Percentiles rank a stretch among this genome's conserved stretches.
Conservation (phyloP, 2,888 invertebrate species). For the Bibio marci region DNA sequence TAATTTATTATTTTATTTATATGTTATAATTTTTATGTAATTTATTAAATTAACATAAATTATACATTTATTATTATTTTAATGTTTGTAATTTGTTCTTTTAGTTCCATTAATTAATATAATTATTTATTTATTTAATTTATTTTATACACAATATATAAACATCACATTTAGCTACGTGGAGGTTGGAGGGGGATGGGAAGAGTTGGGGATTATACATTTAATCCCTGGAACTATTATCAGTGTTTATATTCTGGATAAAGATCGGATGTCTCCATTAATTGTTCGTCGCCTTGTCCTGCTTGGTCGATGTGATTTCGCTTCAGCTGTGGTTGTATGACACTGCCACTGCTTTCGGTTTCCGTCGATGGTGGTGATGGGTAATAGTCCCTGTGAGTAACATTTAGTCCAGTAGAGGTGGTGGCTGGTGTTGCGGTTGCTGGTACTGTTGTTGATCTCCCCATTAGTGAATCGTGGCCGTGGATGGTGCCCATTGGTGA, state of each 20-base stretch:
- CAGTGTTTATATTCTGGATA: constrained; percentile 67
- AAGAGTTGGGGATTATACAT: too few species aligned
- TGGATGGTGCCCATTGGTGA: constrained; percentile 38
- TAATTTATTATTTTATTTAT: too few species aligned
- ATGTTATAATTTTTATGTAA: too few species aligned
- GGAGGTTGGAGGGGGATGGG: too few species aligned
- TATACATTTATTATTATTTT: too few species aligned
- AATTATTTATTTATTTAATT: too few species aligned
- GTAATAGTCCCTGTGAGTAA: constrained; percentile 28
- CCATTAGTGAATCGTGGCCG: constrained; percentile 16
- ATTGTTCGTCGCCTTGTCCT: constrained; percentile 31
- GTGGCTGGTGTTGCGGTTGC: not conserved
- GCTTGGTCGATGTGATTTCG: constrained; percentile 19
- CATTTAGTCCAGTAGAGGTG: constrained; percentile 2
- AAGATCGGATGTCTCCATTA: constrained; percentile 40
- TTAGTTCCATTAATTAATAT: too few species aligned
- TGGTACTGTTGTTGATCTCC: constrained; percentile 15
- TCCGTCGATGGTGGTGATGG: constrained; percentile 33
- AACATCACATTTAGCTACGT: too few species aligned
- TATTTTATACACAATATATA: too few species aligned
- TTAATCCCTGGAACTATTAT: constrained; percentile 24
- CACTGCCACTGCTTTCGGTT: constrained; percentile 37
- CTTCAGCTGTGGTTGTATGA: constrained; percentile 24
- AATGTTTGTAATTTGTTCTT: too few species aligned
- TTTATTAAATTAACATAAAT: too few species aligned